These are phyloP conservation scores for Trematomus loennbergii DNA, from an alignment of 2,113 vertebrate species.

Conservation along the genomic window DNA sequence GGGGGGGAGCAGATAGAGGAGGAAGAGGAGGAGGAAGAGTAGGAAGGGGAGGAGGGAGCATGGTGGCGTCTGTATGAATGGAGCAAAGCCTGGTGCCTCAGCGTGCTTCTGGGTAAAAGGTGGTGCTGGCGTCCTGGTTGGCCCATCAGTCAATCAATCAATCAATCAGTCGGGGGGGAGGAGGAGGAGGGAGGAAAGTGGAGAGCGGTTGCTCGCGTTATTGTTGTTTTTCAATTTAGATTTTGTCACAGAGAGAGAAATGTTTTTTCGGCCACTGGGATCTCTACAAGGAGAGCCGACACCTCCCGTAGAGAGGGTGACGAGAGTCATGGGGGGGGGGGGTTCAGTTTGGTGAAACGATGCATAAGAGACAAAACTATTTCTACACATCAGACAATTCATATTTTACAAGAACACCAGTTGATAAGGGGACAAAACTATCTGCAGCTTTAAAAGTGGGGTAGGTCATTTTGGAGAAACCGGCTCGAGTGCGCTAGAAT, in stretches of 20 bases:
- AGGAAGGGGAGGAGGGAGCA: constrained; percentile 55
- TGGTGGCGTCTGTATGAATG: constrained; percentile 84
- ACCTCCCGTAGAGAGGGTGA: constrained; percentile 44
- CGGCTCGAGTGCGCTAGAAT: too few species aligned
- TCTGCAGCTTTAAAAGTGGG: neutral
- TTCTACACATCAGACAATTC: neutral
- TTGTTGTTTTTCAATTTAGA: constrained; percentile 69
- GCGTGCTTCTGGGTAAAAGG: constrained; percentile 85
- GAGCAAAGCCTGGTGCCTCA: constrained; percentile 87
- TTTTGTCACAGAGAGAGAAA: constrained; percentile 75
- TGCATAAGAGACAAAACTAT: neutral
- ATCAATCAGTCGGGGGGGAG: constrained; percentile 65
- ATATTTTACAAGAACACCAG: neutral
- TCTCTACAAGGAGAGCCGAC: constrained; percentile 55
- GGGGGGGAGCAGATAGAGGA: constrained; percentile 81
- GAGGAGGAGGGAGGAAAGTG: constrained; percentile 76
- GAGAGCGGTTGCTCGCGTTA: constrained; percentile 75
- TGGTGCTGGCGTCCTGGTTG: constrained; percentile 83
- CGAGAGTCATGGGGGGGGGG: constrained; percentile 26
- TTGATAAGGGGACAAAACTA: neutral
- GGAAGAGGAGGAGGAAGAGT: constrained; percentile 59
- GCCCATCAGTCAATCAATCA: constrained; percentile 75
- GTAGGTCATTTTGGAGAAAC: too few species aligned
- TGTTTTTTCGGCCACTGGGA: constrained; percentile 66
- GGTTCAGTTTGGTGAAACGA: constrained; percentile 53